Conservation (phyloP, 2,797 vertebrate species). For the Xiphorhynchus erythropygius region DNA sequence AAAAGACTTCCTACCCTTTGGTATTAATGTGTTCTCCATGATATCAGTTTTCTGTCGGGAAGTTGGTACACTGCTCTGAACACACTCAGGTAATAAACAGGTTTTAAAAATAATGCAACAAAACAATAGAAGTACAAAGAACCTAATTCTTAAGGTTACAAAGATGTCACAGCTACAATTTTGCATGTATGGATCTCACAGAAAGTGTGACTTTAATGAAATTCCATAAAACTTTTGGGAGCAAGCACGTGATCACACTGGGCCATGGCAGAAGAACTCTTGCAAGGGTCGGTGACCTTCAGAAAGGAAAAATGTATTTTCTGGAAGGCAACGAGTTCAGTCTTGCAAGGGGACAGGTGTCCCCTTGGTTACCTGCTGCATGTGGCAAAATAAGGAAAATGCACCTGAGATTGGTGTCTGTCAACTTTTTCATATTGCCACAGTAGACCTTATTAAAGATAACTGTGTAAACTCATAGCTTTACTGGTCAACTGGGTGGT, state of each 20-base stretch:
- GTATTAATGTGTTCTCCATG: background rate
- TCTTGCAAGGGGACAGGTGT: accelerated
- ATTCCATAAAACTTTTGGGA: background rate
- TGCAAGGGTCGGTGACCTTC: background rate
- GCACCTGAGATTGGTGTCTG: too few species aligned
- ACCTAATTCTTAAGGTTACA: background rate
- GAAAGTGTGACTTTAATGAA: background rate
- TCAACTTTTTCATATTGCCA: background rate
- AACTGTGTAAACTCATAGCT: background rate
- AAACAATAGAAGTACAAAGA: background rate
- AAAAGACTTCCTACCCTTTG: background rate
- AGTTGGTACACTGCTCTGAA: background rate
- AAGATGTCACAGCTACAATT: background rate
- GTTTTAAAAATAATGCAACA: background rate
- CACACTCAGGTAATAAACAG: background rate
- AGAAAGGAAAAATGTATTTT: background rate
- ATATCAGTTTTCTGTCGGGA: background rate
- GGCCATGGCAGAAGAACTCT: background rate
- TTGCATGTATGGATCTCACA: background rate
- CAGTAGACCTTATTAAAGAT: background rate
- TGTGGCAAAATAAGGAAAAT: accelerated
- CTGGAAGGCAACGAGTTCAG: background rate
- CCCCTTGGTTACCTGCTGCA: background rate
- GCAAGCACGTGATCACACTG: background rate
- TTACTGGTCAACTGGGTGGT: background rate